These are phyloP conservation scores for Matsumurasca onukii DNA, from an alignment of 1,140 invertebrate genomes.

Conservation along the genomic window DNA sequence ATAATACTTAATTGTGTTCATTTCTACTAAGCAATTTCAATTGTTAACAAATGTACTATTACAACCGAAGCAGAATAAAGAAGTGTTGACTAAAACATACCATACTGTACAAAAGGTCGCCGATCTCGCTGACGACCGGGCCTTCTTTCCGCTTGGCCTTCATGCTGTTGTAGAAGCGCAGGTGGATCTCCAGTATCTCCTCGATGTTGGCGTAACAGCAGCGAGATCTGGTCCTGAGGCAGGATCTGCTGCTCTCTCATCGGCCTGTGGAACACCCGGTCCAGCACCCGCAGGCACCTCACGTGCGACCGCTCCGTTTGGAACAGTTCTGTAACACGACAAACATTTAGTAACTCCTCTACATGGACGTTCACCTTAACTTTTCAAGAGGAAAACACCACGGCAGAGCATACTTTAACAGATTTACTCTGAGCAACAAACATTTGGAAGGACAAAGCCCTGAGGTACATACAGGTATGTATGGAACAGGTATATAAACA, in stretches of 20 bases:
- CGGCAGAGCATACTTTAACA: conserved; percentile 28
- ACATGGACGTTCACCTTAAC: background rate
- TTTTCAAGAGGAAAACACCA: background rate
- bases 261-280: conserved; percentile 85
- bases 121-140: conserved; percentile 73
- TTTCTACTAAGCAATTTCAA: too few relatives aligned
- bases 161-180: conserved; percentile 71
- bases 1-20: too few relatives aligned
- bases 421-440: background rate
- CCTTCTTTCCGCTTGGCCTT: conserved; percentile 69
- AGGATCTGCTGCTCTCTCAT: conserved; percentile 67
- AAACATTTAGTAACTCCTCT: background rate
- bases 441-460: background rate
- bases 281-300: conserved; percentile 89
- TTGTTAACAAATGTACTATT: too few relatives aligned
- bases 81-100: too few relatives aligned
- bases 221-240: conserved; percentile 73
- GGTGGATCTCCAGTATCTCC: conserved; percentile 76
- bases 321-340: conserved; percentile 80
- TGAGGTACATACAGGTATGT: too few relatives aligned
- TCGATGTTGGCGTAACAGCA: conserved; percentile 92
- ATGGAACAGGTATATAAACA: too few relatives aligned
- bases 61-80: too few relatives aligned
- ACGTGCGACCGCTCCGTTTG: conserved; percentile 96
- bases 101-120: conserved; percentile 63